These are phyloP conservation scores for Xerus rutilus DNA, from an alignment of 2,797 vertebrate species.

Conservation along the genomic window DNA sequence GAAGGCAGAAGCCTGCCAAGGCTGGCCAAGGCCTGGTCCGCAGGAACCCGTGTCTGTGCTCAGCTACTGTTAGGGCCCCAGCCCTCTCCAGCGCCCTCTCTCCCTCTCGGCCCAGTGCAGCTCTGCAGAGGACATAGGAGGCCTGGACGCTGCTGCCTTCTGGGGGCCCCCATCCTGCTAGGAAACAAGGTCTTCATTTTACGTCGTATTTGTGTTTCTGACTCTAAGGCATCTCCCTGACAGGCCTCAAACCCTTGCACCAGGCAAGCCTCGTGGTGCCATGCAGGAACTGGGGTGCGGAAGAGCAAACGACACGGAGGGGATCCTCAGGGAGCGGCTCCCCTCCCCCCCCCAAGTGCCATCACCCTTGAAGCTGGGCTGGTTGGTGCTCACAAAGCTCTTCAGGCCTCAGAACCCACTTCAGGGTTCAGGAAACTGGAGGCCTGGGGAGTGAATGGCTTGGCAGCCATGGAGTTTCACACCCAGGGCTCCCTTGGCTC, in stretches of 20 bases:
- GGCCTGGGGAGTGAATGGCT: background rate
- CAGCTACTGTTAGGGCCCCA: accelerated
- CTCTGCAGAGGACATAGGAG: background rate
- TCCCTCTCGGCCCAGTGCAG: background rate
- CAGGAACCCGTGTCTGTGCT: background rate
- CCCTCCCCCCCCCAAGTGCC: no score
- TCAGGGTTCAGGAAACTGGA: background rate
- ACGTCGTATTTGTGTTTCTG: background rate
- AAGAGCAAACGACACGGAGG: no score
- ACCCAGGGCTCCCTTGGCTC: background rate
- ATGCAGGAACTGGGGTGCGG: no score
- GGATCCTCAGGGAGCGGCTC: background rate
- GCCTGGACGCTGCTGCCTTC: background rate
- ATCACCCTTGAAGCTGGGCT: background rate
- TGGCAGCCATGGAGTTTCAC: background rate
- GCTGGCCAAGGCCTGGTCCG: background rate
- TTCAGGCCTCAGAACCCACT: background rate
- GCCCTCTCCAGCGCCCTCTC: background rate
- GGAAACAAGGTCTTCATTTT: background rate
- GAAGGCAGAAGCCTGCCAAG: background rate
- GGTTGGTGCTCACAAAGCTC: accelerated
- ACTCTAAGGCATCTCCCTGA: background rate
- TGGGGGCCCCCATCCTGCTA: background rate
- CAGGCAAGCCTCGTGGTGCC: background rate
- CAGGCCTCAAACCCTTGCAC: background rate